Percentiles rank a stretch among this genome's conserved stretches.
phyloP scores from a whole-genome alignment of 1,140 invertebrate genomes.

The Drosophila asahinai region DNA sequence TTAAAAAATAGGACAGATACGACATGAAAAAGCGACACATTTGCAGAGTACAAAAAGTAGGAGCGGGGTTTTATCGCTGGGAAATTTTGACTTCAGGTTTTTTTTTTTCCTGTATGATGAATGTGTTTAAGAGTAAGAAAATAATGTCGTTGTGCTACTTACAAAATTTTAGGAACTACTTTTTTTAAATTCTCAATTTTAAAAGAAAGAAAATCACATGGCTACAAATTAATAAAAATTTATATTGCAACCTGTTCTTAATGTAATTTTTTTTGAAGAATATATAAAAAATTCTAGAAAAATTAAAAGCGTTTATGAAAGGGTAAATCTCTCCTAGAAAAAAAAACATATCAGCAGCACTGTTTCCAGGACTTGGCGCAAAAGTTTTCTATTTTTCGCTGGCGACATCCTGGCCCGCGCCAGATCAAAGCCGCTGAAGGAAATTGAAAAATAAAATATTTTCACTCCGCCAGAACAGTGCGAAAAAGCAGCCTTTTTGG shows the following conservation, averaged over 20 bases:
- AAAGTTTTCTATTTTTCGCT: constrained; percentile 39
- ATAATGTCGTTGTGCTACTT: background rate
- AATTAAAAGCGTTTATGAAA: background rate
- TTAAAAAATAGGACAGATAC: constrained; percentile 5
- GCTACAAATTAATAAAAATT: too few relatives aligned
- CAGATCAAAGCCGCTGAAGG: constrained; percentile 72
- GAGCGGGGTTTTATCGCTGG: background rate
- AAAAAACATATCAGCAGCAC: background rate
- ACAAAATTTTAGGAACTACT: background rate
- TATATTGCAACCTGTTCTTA: too few relatives aligned
- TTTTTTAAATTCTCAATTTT: background rate
- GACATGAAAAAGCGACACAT: background rate
- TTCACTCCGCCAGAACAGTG: constrained; percentile 34
- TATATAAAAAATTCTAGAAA: background rate
- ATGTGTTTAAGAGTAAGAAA: background rate
- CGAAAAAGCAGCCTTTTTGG: constrained; percentile 30
- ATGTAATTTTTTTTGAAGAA: too few relatives aligned
- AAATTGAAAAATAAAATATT: constrained; percentile 74
- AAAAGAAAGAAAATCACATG: too few relatives aligned
- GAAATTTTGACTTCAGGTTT: background rate
- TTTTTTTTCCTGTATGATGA: background rate
- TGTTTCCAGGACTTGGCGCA: constrained; percentile 30
- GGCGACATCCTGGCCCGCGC: constrained; percentile 25
- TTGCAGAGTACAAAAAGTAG: background rate
- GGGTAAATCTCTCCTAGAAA: background rate